These are phyloP conservation scores for Mobula birostris DNA, from an alignment of 2,113 vertebrate genomes.

Conservation along the genomic window DNA sequence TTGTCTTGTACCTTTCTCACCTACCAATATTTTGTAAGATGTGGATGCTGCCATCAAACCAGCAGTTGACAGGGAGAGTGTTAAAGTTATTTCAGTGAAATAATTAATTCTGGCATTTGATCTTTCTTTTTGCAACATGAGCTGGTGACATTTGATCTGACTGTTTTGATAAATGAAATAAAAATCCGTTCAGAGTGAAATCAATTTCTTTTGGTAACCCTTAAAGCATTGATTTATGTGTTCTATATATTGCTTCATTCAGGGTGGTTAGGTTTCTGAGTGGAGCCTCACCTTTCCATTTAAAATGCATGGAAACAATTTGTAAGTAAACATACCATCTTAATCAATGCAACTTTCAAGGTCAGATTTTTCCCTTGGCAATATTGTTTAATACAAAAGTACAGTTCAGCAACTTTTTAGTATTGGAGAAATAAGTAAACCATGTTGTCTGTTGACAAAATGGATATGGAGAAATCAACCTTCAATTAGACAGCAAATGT, in stretches of 20 bases:
- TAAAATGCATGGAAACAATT: slow-evolving; percentile 36
- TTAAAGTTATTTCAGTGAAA: slow-evolving; percentile 48
- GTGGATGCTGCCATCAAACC: not conserved
- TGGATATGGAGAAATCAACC: not conserved
- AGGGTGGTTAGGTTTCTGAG: slow-evolving; percentile 53
- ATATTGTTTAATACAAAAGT: slow-evolving; percentile 12
- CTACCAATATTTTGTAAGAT: not conserved
- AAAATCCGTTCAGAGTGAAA: slow-evolving; percentile 64
- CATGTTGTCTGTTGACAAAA: not conserved
- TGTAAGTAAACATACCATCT: slow-evolving; percentile 36
- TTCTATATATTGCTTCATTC: slow-evolving; percentile 66
- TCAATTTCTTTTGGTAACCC: slow-evolving; percentile 59
- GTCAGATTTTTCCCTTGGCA: slow-evolving; percentile 32
- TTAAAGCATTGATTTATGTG: slow-evolving; percentile 66
- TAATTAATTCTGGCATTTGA: slow-evolving; percentile 53
- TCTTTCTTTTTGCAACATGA: slow-evolving; percentile 60
- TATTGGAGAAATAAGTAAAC: not conserved
- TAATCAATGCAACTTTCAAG: slow-evolving; percentile 32
- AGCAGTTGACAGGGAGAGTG: slow-evolving; percentile 39
- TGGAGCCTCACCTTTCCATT: slow-evolving; percentile 28
- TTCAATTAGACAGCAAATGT: not conserved
- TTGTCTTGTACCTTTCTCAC: not conserved
- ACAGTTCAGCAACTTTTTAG: slow-evolving; percentile 28
- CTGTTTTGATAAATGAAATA: slow-evolving; percentile 70
- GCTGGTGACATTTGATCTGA: slow-evolving; percentile 53